Base-by-base conservation (phyloP, 2,113 vertebrate genomes). In the Eclectus roratus region DNA sequence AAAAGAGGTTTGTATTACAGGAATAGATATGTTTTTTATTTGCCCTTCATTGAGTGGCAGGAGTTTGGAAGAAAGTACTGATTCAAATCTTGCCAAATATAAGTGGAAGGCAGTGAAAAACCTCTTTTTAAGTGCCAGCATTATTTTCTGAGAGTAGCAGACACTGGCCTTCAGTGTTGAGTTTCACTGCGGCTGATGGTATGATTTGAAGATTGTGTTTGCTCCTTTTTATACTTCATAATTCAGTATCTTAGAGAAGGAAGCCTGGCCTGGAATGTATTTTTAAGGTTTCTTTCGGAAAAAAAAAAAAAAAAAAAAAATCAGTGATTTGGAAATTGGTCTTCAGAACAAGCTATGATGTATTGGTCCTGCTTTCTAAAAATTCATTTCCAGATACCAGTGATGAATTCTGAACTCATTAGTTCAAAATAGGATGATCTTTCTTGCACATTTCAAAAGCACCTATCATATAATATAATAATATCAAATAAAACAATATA, bases 1-100 rank as follows among this genome's bases (percentile, higher is more conserved):
- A 82, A 53, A 91, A 85, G 86, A 82, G 58, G 60, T 95, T 97
- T 97, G 37, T 96, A 91, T 97, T 97, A 80, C 74, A 90, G 77
- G 61, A 96, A 95, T 96, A 93, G 95, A 94, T 95, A 65, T 91
- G 72, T 15, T 77, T 95, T 96, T 84, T 95, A 83, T 96, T 97
- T 97, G 80, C 60, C 94, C 78, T 96, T 84, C 80, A 86, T 4
- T 92, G 92, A 82, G 58, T 29, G 35, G 58, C 93, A 84, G 86
- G 94, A 94, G 72, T 96, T 93, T 89, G 72, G 76, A 72, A 85
- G 61, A 79, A 93, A 69, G 12, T 93, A 64, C 82, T 61, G 80
- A 88, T 91, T 80, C 90, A 88, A 85, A 13, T 83, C 23, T 43
- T 91, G 73, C 91, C 85, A 94, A 91, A 83, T 95, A 13, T 29